Base-by-base conservation (phyloP, 2,113 vertebrate species). In the Calyptomena viridis region DNA sequence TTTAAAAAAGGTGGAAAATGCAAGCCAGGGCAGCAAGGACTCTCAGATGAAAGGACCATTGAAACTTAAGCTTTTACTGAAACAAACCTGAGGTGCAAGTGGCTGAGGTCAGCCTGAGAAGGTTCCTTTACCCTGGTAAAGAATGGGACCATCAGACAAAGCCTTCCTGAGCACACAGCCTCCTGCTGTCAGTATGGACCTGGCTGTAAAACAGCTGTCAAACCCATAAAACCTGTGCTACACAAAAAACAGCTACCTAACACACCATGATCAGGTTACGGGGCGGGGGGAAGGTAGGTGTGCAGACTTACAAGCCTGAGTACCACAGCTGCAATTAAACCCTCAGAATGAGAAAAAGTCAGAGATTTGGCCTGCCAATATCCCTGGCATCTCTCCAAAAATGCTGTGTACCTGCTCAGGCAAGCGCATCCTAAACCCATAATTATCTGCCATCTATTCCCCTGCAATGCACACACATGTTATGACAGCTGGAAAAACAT, bases 391-490 rank as follows among this genome's bases (percentile, higher is more conserved):
- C 37, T 56, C 80, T 94, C 83, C 94, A 93, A 3, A 88, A 78
- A 30, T 27, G 25, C 73, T 66, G 76, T 1, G 0, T 84, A 64
- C 64, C 62, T 39, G 1, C 62, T 84, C 55, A 91, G 83, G 64
- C 17, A 0, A 96, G 68, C 4, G 0, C 28, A 81, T 37, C 76
- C 64, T 21, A 81, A 94, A 64, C 83, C 79, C 12, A 0, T 81
- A 84, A 96, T 96, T 95, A 96, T 52, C 92, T 89, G 58, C 37
- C 33, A 68, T 87, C 81, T 73, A 33, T 90, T 95, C 76, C 66
- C 22, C 76, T 81, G 56, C 67, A 49, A 14, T 81, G 85, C 85
- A 87, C 76, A 75, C 24, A 1, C 22, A 16, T 35, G 52, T 93
- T 95, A 28, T 14, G 64, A 68, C 76, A 94, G 47, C 58, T 55